Percentiles rank a stretch among this genome's conserved stretches.
Conservation (phyloP, 1,140 invertebrate genomes). For the Sipha flava region DNA sequence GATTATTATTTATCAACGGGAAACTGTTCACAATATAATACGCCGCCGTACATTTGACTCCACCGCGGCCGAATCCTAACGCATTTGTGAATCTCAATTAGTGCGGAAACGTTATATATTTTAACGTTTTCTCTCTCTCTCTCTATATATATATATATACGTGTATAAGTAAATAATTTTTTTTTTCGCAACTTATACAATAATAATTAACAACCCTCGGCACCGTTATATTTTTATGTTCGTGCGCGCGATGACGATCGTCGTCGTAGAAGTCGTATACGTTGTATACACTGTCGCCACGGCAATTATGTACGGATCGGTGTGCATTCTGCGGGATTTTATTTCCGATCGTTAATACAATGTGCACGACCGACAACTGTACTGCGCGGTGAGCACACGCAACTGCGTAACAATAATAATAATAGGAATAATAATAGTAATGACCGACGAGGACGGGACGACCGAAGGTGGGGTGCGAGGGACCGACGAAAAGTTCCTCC, state of each 20-base stretch:
- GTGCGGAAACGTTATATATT: background rate
- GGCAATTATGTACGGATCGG: conserved; percentile 27
- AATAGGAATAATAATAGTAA: background rate
- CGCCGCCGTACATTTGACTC: background rate
- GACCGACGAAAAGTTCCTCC: background rate
- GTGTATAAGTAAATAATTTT: no score
- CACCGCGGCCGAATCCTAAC: background rate
- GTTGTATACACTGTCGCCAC: background rate
- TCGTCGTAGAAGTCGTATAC: background rate
- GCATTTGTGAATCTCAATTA: background rate
- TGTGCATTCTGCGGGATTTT: conserved; percentile 25
- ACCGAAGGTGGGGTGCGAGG: background rate
- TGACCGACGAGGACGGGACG: background rate
- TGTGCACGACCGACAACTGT: background rate
- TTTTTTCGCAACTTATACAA: background rate
- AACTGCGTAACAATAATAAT: background rate
- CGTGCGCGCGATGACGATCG: background rate
- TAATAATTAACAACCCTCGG: background rate
- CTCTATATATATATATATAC: no score
- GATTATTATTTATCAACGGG: background rate
- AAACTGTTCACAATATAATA: background rate
- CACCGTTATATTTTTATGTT: background rate
- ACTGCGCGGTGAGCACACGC: background rate
- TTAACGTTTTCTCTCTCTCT: background rate
- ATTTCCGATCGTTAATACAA: conserved; percentile 29